A percentile compares a stretch with the other conserved stretches of the same genome.
Conservation (phyloP, 2,888 invertebrate species). For the Scrobipalpa atriplicella region DNA sequence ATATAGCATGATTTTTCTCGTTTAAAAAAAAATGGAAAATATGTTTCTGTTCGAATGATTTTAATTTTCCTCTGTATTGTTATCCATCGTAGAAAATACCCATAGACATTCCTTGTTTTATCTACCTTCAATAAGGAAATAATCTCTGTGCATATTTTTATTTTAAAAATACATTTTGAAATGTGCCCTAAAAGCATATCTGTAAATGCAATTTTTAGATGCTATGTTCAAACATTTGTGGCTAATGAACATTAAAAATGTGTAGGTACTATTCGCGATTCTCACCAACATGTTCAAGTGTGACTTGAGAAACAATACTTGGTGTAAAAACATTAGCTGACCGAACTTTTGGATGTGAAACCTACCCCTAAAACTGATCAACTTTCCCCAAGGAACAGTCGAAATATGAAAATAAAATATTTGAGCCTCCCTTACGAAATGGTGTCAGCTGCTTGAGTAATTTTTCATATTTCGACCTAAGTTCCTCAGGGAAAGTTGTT, state of each 20-base stretch:
- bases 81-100: conserved; percentile 36
- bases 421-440: no score
- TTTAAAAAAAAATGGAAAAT: neutral
- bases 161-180: conserved; percentile 37
- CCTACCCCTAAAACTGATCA: no score
- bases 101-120: conserved; percentile 40
- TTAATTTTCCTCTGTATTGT: conserved; percentile 33
- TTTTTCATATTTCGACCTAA: no score
- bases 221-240: conserved; percentile 59
- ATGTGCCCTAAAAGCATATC: conserved; percentile 58
- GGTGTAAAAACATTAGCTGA: no score
- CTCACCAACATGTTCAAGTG: no score
- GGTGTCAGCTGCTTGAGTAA: no score
- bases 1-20: neutral
- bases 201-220: conserved; percentile 65
- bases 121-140: conserved; percentile 64
- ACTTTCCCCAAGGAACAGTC: no score
- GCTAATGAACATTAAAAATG: neutral
- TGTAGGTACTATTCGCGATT: no score
- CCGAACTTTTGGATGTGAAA: no score
- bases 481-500: no score
- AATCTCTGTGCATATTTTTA: conserved; percentile 62
- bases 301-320: no score
- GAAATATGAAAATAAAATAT: no score
- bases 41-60: conserved; percentile 28